Evolutionary conservation across 2,113 vertebrate genomes (phyloP), one percentile per base, ranked within the genome.

Genomic region (Podarcis raffonei): DNA sequence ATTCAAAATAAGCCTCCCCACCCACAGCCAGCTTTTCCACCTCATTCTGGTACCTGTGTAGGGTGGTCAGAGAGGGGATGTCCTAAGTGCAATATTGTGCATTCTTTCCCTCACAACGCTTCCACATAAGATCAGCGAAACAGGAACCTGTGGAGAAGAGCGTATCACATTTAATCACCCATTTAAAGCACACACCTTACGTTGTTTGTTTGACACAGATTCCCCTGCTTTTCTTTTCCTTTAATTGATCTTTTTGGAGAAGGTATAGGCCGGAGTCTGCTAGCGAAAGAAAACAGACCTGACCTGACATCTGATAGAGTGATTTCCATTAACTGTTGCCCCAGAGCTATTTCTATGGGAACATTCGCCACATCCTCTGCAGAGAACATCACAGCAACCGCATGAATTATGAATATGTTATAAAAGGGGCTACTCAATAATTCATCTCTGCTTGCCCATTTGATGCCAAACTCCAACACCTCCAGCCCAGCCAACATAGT

Each of bases 301-400:
- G 16, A 84, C 87, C 65, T 89, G 71, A 69, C 22, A 20, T 6
- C 4, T 32, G 68, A 91, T 37, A 42, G 30, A 89, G 42, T 84
- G 62, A 78, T 91, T 92, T 94, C 83, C 42, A 68, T 79, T 81
- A 93, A 77, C 20, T 87, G 2, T 83, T 94, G 37, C 22, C 59
- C 9, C 16, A 88, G 3, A 71, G 11, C 0, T 0, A 4, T n/a
- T 59, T 42, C 6, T 89, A 86, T 0, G 16, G 81, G 88, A 85
- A 53, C 16, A 30, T 22, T 88, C 76, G 84, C 88, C 82, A 23
- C 0, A 2, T 91, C 92, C 77, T 74, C 75, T 48, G 0, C 20
- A 57, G 5, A 90, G 32, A n/a, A 92, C 78, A 83, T 2, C 42
- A 88, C 72, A 4, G 4, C 5, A 92, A 27, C 0, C 0, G 20